Percentiles rank a stretch among this genome's conserved stretches.
These are phyloP conservation scores for Moxostoma hubbsi DNA, from an alignment of 2,797 vertebrate species.

Conservation along the genomic window DNA sequence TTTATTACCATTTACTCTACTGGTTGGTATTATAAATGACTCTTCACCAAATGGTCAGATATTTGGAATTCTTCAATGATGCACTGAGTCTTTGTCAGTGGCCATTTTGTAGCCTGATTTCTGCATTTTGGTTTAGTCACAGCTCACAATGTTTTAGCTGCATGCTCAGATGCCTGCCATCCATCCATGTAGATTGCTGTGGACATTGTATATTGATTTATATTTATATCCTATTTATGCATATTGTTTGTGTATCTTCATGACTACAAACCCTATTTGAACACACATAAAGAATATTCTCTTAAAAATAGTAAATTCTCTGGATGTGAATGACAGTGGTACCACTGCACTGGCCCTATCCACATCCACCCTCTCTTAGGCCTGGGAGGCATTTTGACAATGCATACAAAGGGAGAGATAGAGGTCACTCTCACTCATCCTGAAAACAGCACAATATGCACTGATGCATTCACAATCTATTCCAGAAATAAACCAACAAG, in stretches of 20 bases:
- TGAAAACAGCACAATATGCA: conserved; percentile 67
- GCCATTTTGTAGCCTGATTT: too few species aligned
- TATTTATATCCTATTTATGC: not conserved
- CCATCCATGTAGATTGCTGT: not conserved
- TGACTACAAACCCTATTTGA: conserved; percentile 15
- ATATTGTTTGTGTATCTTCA: not conserved
- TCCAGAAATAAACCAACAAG: conserved; percentile 70
- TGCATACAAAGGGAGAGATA: conserved; percentile 53
- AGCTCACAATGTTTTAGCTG: too few species aligned
- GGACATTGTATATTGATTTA: not conserved
- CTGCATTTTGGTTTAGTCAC: too few species aligned
- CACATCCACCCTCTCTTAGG: conserved; percentile 46
- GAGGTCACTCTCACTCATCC: conserved; percentile 63
- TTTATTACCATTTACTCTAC: conserved; percentile 17
- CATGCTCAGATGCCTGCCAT: not conserved
- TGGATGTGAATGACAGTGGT: conserved; percentile 5
- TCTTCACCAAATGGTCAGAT: conserved; percentile 45
- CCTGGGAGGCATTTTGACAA: conserved; percentile 58
- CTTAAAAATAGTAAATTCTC: conserved; percentile 13
- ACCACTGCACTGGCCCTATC: not conserved
- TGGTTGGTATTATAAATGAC: conserved; percentile 42
- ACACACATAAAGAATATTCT: conserved; percentile 7
- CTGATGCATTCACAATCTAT: conserved; percentile 65
- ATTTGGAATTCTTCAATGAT: conserved; percentile 22
- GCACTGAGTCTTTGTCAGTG: too few species aligned